Evolutionary conservation across 2,888 invertebrate species (phyloP), one percentile per base, ranked within the genome.

Genomic region (Sarcophaga carnaria): DNA sequence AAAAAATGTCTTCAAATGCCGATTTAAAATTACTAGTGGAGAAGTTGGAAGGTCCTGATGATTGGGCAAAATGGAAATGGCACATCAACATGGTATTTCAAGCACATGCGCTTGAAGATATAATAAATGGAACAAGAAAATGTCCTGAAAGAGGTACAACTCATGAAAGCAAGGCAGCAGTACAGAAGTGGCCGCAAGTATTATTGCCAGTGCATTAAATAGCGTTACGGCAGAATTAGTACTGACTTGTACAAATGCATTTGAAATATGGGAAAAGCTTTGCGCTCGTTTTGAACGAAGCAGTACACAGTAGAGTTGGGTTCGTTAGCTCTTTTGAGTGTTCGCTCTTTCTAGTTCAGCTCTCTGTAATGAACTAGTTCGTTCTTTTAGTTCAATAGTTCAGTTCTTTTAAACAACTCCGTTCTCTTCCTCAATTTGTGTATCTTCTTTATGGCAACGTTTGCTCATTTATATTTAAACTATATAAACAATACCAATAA

Each of bases 241-340:
- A 49, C 49, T 49, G 49, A 49, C 49, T 49, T 49, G 49, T 49
- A 49, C 49, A 49, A 49, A 49, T 49, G 49, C 49, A 14, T 49
- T 17, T 59, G 71, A 60, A 25, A 71, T 71, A 71, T 60, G 71
- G 60, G 37, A 59, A 17, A 71, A 60, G 22, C 45, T 76, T 45
- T 76, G 76, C 54, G 49, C 76, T 66, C 76, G 76, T 62, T 64
- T 67, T 77, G 77, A 77, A 77, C 77, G 77, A 37, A 77, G 77
- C 10, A 47, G 66, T 77, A 77, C 54, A 67, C 77, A 77, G 49
- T n/a, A n/a, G n/a, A n/a, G n/a, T n/a, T n/a, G n/a, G n/a, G n/a
- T n/a, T n/a, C n/a, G n/a, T n/a, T n/a, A n/a, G n/a, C n/a, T n/a
- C n/a, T n/a, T n/a, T n/a, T n/a, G n/a, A n/a, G n/a, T n/a, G n/a